Percentiles rank a stretch among this genome's conserved stretches.
phyloP scores from a whole-genome alignment of 2,888 invertebrate genomes.

The Hyposoter dolosus region DNA sequence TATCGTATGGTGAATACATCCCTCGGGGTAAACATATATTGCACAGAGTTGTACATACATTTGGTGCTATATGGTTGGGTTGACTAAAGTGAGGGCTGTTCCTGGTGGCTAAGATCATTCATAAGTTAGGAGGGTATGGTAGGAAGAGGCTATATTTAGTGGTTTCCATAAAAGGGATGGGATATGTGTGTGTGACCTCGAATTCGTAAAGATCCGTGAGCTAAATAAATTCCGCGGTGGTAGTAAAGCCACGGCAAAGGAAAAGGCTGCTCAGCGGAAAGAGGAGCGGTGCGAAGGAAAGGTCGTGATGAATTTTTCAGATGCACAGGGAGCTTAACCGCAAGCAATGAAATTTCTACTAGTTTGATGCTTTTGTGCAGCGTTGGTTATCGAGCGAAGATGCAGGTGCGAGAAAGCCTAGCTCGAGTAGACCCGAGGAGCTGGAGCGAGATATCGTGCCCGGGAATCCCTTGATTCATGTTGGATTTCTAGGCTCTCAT shows the following conservation, averaged over 20 bases:
- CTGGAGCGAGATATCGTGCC: constrained; percentile 28
- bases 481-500: constrained; percentile 32
- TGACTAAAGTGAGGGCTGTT: constrained; percentile 32
- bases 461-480: constrained; percentile 50
- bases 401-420: not conserved
- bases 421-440: not conserved
- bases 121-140: constrained; percentile 54
- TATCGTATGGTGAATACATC: constrained; percentile 24
- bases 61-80: constrained; percentile 10
- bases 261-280: not conserved
- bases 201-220: constrained; percentile 52
- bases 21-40: constrained; percentile 42
- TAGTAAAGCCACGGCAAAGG: not conserved
- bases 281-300: not conserved
- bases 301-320: constrained; percentile 15
- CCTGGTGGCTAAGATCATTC: constrained; percentile 45
- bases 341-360: not conserved
- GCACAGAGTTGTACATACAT: constrained; percentile 17
- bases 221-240: constrained; percentile 53
- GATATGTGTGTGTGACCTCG: constrained; percentile 52
- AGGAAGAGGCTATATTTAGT: constrained; percentile 12
- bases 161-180: constrained; percentile 25
- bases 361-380: not conserved
- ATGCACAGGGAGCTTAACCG: not conserved
- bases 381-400: not conserved